phyloP scores from a whole-genome alignment of 2,888 invertebrate genomes.

The Apamea monoglypha region DNA sequence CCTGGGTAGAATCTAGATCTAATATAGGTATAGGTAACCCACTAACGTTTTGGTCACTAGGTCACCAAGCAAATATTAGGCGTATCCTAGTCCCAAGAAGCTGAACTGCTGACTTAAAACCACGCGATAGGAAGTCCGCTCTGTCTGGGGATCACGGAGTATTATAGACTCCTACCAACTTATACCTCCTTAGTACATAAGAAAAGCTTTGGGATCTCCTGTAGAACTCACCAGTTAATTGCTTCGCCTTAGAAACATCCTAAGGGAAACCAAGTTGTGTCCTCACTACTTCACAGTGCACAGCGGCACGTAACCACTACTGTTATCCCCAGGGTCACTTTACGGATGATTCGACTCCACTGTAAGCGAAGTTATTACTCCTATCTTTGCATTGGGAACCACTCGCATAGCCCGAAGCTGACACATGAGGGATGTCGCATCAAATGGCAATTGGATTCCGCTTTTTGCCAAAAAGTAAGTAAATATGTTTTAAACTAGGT shows the following conservation, averaged over 20 bases:
- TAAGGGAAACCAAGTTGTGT: background rate
- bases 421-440: background rate
- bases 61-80: background rate
- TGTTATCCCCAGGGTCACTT: conserved; percentile 1
- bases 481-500: background rate
- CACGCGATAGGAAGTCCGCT: background rate
- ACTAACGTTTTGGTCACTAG: background rate
- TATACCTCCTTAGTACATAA: background rate
- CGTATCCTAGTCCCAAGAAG: background rate
- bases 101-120: background rate
- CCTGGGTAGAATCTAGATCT: background rate
- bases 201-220: background rate
- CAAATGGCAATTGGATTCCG: conserved; percentile 2
- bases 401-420: background rate
- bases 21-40: background rate
- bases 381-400: background rate
- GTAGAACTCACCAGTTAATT: background rate
- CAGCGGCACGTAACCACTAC: background rate
- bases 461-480: background rate
- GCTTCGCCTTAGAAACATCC: background rate
- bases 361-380: background rate
- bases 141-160: background rate
- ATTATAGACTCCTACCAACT: background rate
- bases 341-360: background rate
- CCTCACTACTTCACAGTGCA: background rate